Conservation (phyloP, 2,888 invertebrate species). For the Amblyjoppa fuscipennis region DNA sequence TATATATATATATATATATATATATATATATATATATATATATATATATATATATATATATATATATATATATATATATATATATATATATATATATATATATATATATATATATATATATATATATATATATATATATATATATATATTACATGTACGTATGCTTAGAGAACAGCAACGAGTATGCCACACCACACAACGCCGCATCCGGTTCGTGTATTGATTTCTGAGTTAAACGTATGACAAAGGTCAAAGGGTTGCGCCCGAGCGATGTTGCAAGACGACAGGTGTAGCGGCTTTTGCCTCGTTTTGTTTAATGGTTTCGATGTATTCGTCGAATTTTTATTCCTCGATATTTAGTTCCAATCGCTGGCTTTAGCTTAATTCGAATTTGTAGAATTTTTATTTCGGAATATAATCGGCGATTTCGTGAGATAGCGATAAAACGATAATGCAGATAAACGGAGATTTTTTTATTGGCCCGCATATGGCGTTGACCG, state of each 20-base stretch:
- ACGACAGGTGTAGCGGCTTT: slow-evolving; percentile 18
- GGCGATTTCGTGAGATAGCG: no score
- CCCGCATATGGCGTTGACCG: no score
- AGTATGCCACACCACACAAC: slow-evolving; percentile 62
- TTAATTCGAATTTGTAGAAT: no score
- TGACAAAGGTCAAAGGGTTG: slow-evolving; percentile 73
- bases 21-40: no score
- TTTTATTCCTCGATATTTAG: no score
- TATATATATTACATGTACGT: slow-evolving; percentile 18
- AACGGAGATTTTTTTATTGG: no score
- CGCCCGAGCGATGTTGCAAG: slow-evolving; percentile 50
- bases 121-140: slow-evolving; percentile 8
- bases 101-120: slow-evolving; percentile 1
- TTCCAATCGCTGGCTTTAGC: neutral
- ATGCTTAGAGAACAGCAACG: slow-evolving; percentile 54
- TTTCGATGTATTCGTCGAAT: no score
- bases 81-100: neutral
- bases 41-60: no score
- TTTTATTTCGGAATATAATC: no score
- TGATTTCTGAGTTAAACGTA: slow-evolving; percentile 72
- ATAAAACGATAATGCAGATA: no score
- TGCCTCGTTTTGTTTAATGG: neutral
- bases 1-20: slow-evolving; percentile 22
- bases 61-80: no score
- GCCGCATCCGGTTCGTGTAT: slow-evolving; percentile 70